Conservation (phyloP, 2,113 vertebrate species). For the Himantopus leucocephalus region DNA sequence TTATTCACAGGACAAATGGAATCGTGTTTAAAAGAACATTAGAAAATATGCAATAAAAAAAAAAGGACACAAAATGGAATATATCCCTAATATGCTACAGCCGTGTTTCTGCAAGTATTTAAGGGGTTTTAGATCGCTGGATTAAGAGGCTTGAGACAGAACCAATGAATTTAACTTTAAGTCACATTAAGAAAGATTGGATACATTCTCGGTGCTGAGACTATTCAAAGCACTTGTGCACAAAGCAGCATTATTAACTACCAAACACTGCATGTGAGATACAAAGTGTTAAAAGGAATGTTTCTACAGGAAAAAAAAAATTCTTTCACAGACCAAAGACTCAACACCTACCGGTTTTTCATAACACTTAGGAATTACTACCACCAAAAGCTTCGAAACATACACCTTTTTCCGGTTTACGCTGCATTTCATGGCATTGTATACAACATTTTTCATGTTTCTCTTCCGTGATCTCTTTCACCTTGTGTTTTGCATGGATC, state of each 20-base stretch:
- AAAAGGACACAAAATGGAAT: not conserved
- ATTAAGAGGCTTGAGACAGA: not conserved
- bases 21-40: constrained; percentile 33
- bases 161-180: constrained; percentile 4
- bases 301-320: not conserved
- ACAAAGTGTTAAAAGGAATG: constrained; percentile 33
- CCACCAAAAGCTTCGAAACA: not conserved
- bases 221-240: constrained; percentile 61
- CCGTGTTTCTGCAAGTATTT: not conserved
- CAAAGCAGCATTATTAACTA: constrained; percentile 69
- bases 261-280: constrained; percentile 51
- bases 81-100: not conserved
- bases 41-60: not conserved
- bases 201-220: constrained; percentile 66
- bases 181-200: constrained; percentile 41
- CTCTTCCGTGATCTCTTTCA: not conserved
- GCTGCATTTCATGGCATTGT: not conserved
- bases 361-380: not conserved
- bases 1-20: constrained; percentile 64
- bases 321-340: not conserved
- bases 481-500: not conserved
- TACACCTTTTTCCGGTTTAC: not conserved
- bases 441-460: not conserved
- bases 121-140: not conserved
- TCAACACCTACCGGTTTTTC: not conserved